Evolutionary conservation across 2,888 invertebrate species (phyloP), one percentile per base, ranked within the genome.

Genomic region (Athalia rosae): DNA sequence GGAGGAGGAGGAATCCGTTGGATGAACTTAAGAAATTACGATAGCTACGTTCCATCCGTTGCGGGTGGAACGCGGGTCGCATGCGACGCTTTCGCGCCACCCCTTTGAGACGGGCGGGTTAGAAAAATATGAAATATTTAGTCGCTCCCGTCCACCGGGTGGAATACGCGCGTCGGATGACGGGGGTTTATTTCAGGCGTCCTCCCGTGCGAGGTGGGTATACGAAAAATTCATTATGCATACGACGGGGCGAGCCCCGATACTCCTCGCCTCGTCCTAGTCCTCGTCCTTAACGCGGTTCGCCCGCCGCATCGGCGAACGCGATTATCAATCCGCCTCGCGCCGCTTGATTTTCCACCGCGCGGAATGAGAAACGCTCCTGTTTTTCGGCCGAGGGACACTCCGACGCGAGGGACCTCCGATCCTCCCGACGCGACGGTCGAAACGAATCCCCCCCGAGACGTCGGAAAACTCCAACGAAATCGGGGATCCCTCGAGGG

Each of bases 91-190:
- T 71, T 28, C 71, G 43, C 71, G 43, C n/a, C n/a, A n/a, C 71
- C 50, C 56, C n/a, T 5, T 56, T 28, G 53, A 43, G 56, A 69
- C n/a, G 56, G n/a, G 5, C 15, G 53, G 53, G 56, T 43, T 58
- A 3, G 56, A 71, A 71, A 71, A 71, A 71, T 71, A 71, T 71
- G 71, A 71, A 71, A 71, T 58, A 71, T 71, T 58, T 71, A 43
- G 71, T 45, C 11, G 7, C 5, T 13, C 43, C 62, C 50, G 28
- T 28, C n/a, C 28, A 41, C 41, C 8, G 3, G 11, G n/a, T 9
- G 45, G 43, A 56, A 45, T 43, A 15, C 43, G n/a, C n/a, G n/a
- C n/a, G n/a, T n/a, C n/a, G 28, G 0, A 28, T 28, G 28, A 71
- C 71, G 45, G 43, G 45, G 58, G 71, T 71, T 71, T 71, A 71